Evolutionary conservation across 2,113 vertebrate species (phyloP).

Genomic region (Leucosticte australis): DNA sequence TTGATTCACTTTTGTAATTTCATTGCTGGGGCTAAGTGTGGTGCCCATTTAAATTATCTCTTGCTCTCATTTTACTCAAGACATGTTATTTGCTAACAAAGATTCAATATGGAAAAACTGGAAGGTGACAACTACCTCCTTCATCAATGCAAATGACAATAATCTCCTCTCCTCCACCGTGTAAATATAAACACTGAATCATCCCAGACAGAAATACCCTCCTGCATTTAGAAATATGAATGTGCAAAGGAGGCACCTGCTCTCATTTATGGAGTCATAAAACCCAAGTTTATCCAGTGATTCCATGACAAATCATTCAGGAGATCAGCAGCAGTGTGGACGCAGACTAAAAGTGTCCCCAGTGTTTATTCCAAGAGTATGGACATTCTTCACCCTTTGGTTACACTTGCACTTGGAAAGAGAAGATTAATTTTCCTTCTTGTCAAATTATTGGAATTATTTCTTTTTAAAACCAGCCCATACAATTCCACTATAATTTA

Average conservation of each 20-base stretch:
- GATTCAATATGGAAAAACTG: constrained; percentile 30
- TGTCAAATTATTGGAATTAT: neutral
- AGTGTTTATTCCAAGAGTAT: neutral
- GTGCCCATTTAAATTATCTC: constrained; percentile 35
- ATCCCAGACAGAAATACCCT: constrained; percentile 26
- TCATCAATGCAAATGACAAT: constrained; percentile 51
- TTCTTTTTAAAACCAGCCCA: neutral
- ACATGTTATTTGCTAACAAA: constrained; percentile 53
- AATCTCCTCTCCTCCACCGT: constrained; percentile 28
- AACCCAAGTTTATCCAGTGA: neutral
- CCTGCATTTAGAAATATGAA: constrained; percentile 4
- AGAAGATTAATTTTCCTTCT: neutral
- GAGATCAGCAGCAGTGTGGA: neutral
- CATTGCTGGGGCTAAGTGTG: constrained; percentile 9
- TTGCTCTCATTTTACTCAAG: constrained; percentile 33
- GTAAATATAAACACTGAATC: constrained; percentile 57
- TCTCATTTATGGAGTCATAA: neutral
- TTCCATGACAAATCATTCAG: neutral
- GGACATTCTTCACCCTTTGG: neutral
- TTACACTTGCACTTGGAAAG: neutral
- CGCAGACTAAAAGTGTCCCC: neutral
- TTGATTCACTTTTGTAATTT: constrained; percentile 60
- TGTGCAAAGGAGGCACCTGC: constrained; percentile 11
- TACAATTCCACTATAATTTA: neutral
- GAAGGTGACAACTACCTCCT: constrained; percentile 55